Evolutionary conservation across 2,797 vertebrate genomes (phyloP).

Genomic region (Ficedula albicollis): DNA sequence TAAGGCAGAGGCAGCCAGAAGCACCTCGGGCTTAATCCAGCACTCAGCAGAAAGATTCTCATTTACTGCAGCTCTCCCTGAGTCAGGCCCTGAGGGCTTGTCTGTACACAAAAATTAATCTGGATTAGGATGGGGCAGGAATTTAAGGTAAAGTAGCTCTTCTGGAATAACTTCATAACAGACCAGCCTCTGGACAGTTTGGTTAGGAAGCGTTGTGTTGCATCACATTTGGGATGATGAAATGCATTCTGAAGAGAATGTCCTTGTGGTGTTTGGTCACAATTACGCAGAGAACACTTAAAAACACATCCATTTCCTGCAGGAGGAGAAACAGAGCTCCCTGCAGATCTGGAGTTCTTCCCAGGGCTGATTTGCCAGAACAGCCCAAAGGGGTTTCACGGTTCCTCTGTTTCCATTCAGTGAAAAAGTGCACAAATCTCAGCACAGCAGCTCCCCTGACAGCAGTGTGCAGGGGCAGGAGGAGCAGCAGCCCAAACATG

Average conservation of each 20-base stretch:
- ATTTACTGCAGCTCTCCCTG: not conserved
- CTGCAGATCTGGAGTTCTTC: not conserved
- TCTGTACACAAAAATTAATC: conserved; percentile 47
- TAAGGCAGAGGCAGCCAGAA: not conserved
- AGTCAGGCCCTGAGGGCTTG: conserved; percentile 26
- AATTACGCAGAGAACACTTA: not conserved
- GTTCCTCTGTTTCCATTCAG: not conserved
- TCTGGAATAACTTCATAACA: conserved; percentile 18
- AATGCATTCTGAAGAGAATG: conserved; percentile 40
- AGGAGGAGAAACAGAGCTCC: not conserved
- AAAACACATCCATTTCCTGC: conserved; percentile 26
- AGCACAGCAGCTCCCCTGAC: not conserved
- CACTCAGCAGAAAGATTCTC: not conserved
- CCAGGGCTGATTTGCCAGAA: not conserved
- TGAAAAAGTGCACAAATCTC: not conserved
- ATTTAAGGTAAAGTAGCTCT: not conserved
- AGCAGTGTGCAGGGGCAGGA: not conserved
- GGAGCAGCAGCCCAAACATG: not conserved
- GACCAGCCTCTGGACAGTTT: not conserved
- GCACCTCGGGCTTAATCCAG: not conserved
- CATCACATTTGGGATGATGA: conserved; percentile 36
- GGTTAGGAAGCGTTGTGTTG: not conserved
- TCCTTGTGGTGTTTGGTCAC: conserved; percentile 25
- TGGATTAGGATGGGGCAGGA: conserved; percentile 38
- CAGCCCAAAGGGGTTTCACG: not conserved